These are phyloP conservation scores for Bos taurus DNA, from an alignment of 2,113 vertebrate genomes.

Conservation along the genomic window DNA sequence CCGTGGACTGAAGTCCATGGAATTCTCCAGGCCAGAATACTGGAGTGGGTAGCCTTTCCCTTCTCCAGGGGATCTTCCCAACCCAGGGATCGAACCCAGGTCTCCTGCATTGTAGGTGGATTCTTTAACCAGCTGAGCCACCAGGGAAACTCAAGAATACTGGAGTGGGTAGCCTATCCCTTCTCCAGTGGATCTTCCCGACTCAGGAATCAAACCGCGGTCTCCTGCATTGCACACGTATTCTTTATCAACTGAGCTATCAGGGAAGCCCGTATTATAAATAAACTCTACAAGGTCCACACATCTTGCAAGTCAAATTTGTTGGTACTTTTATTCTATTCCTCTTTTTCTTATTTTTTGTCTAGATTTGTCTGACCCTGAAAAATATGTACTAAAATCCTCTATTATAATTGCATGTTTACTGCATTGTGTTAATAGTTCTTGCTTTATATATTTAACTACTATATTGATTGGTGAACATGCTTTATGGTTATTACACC, in stretches of 20 bases:
- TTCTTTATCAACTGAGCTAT: not conserved
- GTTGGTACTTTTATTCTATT: not conserved
- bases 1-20: not conserved
- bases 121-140: not conserved
- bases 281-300: not conserved
- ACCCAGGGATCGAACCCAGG: not conserved
- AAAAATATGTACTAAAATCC: not conserved
- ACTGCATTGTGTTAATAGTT: not conserved
- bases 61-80: not conserved
- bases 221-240: not conserved
- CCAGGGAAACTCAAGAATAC: not conserved
- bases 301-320: not conserved
- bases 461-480: not conserved
- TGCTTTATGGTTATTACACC: not conserved
- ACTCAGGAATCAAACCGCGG: not conserved
- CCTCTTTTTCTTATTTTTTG: not conserved
- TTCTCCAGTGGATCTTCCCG: not conserved
- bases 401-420: not conserved
- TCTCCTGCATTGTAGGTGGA: not conserved
- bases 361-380: not conserved
- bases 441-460: not conserved
- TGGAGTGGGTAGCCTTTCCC: not conserved
- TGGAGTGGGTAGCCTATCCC: not conserved
- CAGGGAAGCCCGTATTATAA: not conserved
- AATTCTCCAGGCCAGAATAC: not conserved